Evolutionary conservation across 2,797 vertebrate species (phyloP).

Genomic region (Champsocephalus esox): DNA sequence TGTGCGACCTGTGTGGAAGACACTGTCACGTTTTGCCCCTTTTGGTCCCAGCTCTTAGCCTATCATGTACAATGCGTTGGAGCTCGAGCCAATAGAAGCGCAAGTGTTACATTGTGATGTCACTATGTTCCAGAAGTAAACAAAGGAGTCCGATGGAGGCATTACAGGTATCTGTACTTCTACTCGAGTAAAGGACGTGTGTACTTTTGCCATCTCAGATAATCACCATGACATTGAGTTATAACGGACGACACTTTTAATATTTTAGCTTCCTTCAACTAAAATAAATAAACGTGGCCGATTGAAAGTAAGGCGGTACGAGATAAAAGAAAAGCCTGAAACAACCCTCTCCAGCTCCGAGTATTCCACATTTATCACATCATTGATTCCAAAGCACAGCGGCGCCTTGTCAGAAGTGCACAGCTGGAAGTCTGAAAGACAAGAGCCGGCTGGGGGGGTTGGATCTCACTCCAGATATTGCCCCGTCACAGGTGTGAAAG

Average conservation of each 20-base stretch:
- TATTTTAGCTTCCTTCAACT: neutral
- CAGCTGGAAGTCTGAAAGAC: slow-evolving; percentile 38
- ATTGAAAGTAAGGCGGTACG: neutral
- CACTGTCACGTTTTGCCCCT: no score
- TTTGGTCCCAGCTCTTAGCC: no score
- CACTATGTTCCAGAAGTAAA: no score
- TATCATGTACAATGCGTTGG: no score
- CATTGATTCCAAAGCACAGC: slow-evolving; percentile 35
- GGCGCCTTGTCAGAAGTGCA: slow-evolving; percentile 34
- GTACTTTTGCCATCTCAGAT: no score
- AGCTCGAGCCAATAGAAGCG: no score
- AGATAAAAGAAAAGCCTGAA: slow-evolving; percentile 1
- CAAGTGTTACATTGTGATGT: no score
- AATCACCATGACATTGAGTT: neutral
- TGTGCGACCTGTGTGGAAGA: no score
- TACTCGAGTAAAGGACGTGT: no score
- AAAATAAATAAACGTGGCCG: neutral
- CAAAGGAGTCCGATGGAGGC: no score
- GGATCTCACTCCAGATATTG: slow-evolving; percentile 53
- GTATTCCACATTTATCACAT: slow-evolving; percentile 35
- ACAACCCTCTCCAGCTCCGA: neutral
- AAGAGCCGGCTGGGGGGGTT: slow-evolving; percentile 20
- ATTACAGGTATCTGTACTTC: no score
- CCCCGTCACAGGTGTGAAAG: slow-evolving; percentile 70
- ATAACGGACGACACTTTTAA: neutral